These are phyloP conservation scores for Galemys pyrenaicus DNA, from an alignment of 2,113 vertebrate species.

Conservation along the genomic window DNA sequence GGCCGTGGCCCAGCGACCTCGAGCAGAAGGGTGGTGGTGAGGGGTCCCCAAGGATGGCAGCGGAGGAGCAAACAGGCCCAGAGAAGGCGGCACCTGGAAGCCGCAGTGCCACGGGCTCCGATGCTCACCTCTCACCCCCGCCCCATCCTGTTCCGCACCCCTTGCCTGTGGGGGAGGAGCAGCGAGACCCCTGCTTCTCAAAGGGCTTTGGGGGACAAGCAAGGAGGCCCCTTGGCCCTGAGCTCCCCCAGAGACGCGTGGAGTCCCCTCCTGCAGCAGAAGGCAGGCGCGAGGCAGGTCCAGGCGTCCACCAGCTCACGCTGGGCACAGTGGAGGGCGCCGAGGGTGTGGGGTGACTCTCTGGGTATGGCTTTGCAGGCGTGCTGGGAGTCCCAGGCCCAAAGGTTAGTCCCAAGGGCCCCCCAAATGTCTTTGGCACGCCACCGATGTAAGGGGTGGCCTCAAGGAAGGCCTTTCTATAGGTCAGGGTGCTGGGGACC, in stretches of 20 bases:
- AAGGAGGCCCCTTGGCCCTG: background rate
- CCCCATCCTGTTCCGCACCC: background rate
- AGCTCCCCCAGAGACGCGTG: rapidly evolving
- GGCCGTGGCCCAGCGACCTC: background rate
- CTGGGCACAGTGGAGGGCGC: background rate
- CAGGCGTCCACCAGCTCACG: background rate
- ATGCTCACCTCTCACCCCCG: background rate
- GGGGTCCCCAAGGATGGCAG: background rate
- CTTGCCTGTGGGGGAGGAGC: background rate
- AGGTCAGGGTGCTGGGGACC: background rate
- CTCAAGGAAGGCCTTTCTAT: background rate
- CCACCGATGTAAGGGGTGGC: rapidly evolving
- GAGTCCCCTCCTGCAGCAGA: background rate
- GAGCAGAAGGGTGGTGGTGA: background rate
- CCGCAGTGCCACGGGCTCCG: no score
- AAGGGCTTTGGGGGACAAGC: no score
- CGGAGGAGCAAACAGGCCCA: background rate
- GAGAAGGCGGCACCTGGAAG: background rate
- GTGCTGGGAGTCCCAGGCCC: background rate
- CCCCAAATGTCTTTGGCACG: background rate
- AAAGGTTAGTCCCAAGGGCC: background rate
- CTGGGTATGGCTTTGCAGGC: background rate
- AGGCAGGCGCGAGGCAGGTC: background rate
- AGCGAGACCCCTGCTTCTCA: background rate
- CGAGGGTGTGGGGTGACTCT: background rate